These are phyloP conservation scores for Oscheius myriophilus DNA, from an alignment of 2,888 invertebrate species.

Conservation along the genomic window DNA sequence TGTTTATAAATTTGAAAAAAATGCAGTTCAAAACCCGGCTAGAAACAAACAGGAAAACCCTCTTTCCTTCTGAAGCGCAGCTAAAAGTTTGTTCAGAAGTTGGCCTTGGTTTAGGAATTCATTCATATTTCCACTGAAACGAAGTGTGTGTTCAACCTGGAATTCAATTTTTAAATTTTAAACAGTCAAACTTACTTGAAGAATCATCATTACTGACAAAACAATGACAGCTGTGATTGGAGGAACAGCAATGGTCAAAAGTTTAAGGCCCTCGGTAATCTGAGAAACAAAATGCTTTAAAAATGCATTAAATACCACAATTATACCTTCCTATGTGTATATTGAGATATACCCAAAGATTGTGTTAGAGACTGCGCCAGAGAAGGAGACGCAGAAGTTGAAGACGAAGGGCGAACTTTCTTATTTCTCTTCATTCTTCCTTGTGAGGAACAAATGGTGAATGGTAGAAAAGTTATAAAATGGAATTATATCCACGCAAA, in stretches of 20 bases:
- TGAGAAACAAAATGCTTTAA: slow-evolving; percentile 7
- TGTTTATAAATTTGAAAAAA: background rate
- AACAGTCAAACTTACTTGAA: slow-evolving; percentile 5
- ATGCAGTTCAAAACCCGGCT: slow-evolving; percentile 9
- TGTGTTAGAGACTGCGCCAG: too few species aligned
- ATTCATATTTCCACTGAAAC: background rate
- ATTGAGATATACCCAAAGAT: too few species aligned
- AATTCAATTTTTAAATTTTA: background rate
- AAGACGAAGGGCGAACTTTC: too few species aligned
- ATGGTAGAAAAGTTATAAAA: too few species aligned
- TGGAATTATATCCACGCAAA: too few species aligned
- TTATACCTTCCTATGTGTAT: background rate
- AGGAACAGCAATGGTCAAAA: slow-evolving; percentile 13
- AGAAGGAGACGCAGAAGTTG: too few species aligned
- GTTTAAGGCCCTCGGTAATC: slow-evolving; percentile 16
- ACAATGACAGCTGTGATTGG: slow-evolving; percentile 22
- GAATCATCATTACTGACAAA: slow-evolving; percentile 21
- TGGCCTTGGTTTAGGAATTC: slow-evolving; percentile 8
- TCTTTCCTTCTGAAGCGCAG: slow-evolving; percentile 14
- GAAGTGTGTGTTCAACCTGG: slow-evolving; percentile 13
- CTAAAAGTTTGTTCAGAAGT: background rate
- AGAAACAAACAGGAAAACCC: slow-evolving; percentile 15
- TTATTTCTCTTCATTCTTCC: too few species aligned
- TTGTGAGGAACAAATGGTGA: too few species aligned
- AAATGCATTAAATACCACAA: background rate